Conservation (phyloP, 2,888 invertebrate genomes). For the Hypomecis atomaria region DNA sequence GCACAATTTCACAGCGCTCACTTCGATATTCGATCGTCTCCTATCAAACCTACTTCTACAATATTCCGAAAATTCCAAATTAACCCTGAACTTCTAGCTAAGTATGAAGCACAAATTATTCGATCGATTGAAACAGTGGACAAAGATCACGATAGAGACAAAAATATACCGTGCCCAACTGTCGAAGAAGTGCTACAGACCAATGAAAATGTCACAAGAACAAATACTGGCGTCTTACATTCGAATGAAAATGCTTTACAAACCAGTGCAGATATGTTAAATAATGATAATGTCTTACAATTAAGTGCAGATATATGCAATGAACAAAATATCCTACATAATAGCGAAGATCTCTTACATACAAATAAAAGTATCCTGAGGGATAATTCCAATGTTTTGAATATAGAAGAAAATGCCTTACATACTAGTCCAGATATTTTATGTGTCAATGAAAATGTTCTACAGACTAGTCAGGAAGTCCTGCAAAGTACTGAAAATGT, state of each 20-base stretch:
- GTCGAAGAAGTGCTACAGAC: constrained; percentile 22
- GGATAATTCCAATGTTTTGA: constrained; percentile 12
- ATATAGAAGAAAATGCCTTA: constrained; percentile 13
- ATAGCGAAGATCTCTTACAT: constrained; percentile 9
- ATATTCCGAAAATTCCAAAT: constrained; percentile 77
- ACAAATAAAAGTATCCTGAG: constrained; percentile 12
- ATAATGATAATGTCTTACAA: constrained; percentile 11
- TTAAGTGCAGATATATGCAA: constrained; percentile 10
- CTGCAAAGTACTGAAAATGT: constrained; percentile 18
- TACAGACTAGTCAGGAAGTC: constrained; percentile 25
- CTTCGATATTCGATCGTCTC: constrained; percentile 78
- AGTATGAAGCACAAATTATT: constrained; percentile 68
- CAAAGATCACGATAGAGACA: constrained; percentile 37
- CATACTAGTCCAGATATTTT: constrained; percentile 24
- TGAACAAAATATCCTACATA: constrained; percentile 19
- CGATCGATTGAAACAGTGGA: constrained; percentile 60
- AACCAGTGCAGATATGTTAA: constrained; percentile 6
- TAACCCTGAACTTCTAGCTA: constrained; percentile 68
- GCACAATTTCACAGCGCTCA: constrained; percentile 74
- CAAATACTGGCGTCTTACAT: background rate
- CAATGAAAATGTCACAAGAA: constrained; percentile 13
- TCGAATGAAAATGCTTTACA: constrained; percentile 9
- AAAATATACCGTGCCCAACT: constrained; percentile 22
- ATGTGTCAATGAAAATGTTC: constrained; percentile 21
- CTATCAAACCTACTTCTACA: constrained; percentile 73